phyloP scores from a whole-genome alignment of 2,888 invertebrate species.

The Athalia cordata region DNA sequence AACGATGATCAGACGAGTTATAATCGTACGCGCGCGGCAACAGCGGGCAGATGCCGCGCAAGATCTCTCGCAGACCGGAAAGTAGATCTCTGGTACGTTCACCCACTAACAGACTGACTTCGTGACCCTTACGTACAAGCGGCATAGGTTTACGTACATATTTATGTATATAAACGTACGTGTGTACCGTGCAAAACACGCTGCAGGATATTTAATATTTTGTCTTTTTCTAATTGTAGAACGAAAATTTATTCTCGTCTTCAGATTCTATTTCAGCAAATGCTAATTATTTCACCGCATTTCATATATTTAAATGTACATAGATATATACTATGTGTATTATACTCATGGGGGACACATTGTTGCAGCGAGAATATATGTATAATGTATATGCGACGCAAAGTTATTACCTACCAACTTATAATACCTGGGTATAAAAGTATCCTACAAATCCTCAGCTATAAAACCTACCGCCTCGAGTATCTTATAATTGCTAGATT shows the following conservation, averaged over 20 bases:
- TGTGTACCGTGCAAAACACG: no score
- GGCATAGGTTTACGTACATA: neutral
- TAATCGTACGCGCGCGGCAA: neutral
- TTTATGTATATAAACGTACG: neutral
- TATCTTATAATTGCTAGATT: constrained; percentile 62
- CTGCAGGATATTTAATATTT: neutral
- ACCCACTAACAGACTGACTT: constrained; percentile 41
- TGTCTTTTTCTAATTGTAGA: constrained; percentile 18
- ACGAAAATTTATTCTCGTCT: constrained; percentile 20
- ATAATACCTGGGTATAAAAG: no score
- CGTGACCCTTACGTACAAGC: constrained; percentile 18
- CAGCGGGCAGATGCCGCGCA: neutral
- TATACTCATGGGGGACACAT: no score
- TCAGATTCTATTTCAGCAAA: no score
- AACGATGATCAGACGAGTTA: neutral
- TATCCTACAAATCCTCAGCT: constrained; percentile 39
- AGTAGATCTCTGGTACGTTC: constrained; percentile 38
- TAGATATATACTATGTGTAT: no score
- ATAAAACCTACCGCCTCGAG: no score
- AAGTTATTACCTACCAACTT: no score
- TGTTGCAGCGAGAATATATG: no score
- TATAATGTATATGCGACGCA: no score
- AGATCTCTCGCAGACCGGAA: constrained; percentile 36
- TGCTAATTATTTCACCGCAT: no score
- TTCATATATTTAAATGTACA: no score